Conservation (phyloP, 2,888 invertebrate genomes). For the Drymonia ruficornis region DNA sequence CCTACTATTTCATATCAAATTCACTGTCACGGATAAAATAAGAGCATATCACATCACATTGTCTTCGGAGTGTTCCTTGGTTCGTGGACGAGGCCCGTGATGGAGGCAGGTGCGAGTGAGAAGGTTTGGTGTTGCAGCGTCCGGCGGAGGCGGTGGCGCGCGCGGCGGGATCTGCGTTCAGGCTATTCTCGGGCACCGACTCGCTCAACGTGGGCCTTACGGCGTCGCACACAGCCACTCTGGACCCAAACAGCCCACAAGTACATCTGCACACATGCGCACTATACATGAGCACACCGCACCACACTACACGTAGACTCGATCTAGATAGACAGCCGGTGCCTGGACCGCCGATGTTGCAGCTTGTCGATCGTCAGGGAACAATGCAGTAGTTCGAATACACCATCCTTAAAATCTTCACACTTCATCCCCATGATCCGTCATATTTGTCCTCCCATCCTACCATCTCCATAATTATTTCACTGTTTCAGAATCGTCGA, state of each 20-base stretch:
- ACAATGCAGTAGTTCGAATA: conserved; percentile 9
- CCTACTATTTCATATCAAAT: not conserved
- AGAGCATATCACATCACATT: not conserved
- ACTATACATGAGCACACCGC: conserved; percentile 37
- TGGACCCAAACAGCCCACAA: conserved; percentile 82
- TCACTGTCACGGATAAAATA: conserved; percentile 2
- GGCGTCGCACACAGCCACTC: conserved; percentile 84
- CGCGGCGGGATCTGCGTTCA: conserved; percentile 91
- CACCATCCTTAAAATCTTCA: not conserved
- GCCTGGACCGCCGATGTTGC: not conserved
- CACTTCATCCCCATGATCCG: not conserved
- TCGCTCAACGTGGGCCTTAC: conserved; percentile 89
- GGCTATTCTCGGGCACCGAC: conserved; percentile 91
- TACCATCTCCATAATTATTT: not conserved
- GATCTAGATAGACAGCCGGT: conserved; percentile 3
- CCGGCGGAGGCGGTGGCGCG: conserved; percentile 92
- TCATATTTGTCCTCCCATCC: not conserved
- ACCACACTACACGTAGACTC: conserved; percentile 52
- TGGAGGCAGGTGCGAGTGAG: conserved; percentile 42
- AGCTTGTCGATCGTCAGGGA: not conserved
- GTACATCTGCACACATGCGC: conserved; percentile 62
- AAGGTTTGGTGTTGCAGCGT: conserved; percentile 81
- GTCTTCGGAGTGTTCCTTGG: not conserved
- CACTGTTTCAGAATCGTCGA: no score
- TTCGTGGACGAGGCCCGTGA: not conserved